Percentiles rank a stretch among this genome's conserved stretches.
Conservation (phyloP, 2,797 vertebrate species). For the Hirundo rustica region DNA sequence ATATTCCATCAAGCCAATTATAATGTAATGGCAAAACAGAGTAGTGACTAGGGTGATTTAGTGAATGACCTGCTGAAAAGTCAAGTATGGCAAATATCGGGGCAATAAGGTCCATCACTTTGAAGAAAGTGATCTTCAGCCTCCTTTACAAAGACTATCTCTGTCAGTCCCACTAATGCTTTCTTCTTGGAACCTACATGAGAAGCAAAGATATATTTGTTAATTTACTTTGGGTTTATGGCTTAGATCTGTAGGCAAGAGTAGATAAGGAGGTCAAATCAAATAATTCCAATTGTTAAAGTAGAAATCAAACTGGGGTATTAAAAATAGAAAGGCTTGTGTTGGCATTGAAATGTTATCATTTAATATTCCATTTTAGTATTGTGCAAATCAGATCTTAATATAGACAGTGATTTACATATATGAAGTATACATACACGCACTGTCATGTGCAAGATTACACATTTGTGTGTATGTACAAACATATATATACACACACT, state of each 20-base stretch:
- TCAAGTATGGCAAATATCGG: not conserved
- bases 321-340: not conserved
- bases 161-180: not conserved
- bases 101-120: not conserved
- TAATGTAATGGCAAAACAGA: not conserved
- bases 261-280: not conserved
- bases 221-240: conserved; percentile 15
- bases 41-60: not conserved
- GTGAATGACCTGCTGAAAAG: not conserved
- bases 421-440: not conserved
- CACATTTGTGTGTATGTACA: rapidly evolving
- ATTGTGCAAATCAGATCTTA: not conserved
- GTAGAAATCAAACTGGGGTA: conserved; percentile 25
- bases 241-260: conserved; percentile 34
- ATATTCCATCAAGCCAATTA: not conserved
- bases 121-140: not conserved
- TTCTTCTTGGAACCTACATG: not conserved
- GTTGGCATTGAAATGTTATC: not conserved
- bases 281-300: conserved; percentile 27
- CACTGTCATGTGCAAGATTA: not conserved
- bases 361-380: not conserved
- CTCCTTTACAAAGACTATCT: not conserved
- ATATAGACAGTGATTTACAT: not conserved
- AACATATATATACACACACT: not conserved
- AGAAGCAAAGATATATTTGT: conserved; percentile 21